Conservation (phyloP, 2,888 invertebrate species). For the Peribatodes rhomboidaria region DNA sequence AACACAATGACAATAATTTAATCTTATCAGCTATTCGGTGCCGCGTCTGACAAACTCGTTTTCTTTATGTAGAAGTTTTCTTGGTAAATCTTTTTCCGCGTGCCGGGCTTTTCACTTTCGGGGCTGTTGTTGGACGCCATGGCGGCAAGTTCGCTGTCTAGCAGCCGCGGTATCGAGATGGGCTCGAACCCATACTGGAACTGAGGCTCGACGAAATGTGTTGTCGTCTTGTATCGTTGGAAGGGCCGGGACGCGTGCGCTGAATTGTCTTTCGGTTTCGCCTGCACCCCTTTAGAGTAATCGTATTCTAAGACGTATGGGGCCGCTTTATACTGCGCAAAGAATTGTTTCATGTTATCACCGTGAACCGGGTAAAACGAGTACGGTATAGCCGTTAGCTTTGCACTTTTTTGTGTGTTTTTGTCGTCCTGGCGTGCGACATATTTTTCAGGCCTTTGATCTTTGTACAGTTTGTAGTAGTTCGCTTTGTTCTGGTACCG, state of each 20-base stretch:
- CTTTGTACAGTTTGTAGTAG: conserved; percentile 74
- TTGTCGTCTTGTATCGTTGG: conserved; percentile 65
- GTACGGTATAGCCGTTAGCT: conserved; percentile 63
- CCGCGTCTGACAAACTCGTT: conserved; percentile 72
- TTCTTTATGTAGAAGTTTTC: conserved; percentile 83
- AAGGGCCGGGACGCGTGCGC: conserved; percentile 70
- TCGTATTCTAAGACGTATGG: conserved; percentile 68
- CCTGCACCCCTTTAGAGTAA: conserved; percentile 65
- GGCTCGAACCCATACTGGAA: conserved; percentile 84
- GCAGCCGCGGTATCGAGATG: conserved; percentile 67
- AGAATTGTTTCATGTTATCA: conserved; percentile 64
- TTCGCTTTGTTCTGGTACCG: conserved; percentile 69
- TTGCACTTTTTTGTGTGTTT: conserved; percentile 64
- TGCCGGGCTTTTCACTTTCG: conserved; percentile 75
- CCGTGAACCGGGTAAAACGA: conserved; percentile 56
- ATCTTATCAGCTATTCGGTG: conserved; percentile 74
- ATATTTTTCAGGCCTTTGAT: conserved; percentile 68
- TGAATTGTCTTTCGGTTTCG: conserved; percentile 59
- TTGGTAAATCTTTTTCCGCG: conserved; percentile 78
- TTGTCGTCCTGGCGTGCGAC: conserved; percentile 53
- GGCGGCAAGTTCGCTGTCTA: conserved; percentile 77
- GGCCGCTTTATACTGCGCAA: conserved; percentile 64
- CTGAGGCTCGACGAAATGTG: conserved; percentile 79
- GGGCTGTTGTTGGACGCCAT: conserved; percentile 77
- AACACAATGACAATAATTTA: conserved; percentile 66